These are phyloP conservation scores for Alexandromys fortis DNA, from an alignment of 2,113 vertebrate genomes.

Conservation along the genomic window DNA sequence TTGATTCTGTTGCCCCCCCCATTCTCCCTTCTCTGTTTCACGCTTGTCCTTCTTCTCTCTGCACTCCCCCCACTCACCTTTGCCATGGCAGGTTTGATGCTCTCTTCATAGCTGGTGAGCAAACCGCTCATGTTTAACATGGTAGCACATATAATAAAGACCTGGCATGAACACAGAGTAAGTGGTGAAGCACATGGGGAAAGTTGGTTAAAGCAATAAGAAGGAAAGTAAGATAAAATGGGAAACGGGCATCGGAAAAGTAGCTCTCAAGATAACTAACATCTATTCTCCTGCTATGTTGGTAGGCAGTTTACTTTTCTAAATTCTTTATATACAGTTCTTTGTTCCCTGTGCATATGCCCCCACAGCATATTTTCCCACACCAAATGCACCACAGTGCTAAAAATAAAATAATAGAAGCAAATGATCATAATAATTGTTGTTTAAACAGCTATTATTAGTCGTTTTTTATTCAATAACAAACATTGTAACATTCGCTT, in stretches of 20 bases:
- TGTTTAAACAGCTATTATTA: background rate
- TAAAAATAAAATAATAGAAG: slow-evolving; percentile 40
- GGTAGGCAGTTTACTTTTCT: background rate
- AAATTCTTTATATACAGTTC: background rate
- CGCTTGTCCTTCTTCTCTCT: background rate
- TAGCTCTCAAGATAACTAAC: background rate
- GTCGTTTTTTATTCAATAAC: slow-evolving; percentile 25
- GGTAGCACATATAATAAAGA: background rate
- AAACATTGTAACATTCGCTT: background rate
- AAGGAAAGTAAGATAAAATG: background rate
- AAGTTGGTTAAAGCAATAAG: background rate
- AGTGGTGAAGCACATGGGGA: background rate
- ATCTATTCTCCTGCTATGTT: background rate
- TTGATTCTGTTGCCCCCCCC: rapidly evolving
- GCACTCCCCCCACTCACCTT: background rate
- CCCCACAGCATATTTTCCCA: background rate
- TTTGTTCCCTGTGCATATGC: background rate
- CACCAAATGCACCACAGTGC: background rate
- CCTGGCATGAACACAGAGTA: background rate
- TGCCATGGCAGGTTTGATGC: background rate
- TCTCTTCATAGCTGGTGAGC: background rate
- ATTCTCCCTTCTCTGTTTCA: background rate
- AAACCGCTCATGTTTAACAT: background rate
- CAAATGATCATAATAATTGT: background rate
- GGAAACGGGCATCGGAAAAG: background rate